These are phyloP conservation scores for Cygnus olor DNA, from an alignment of 2,797 vertebrate genomes.

Conservation along the genomic window DNA sequence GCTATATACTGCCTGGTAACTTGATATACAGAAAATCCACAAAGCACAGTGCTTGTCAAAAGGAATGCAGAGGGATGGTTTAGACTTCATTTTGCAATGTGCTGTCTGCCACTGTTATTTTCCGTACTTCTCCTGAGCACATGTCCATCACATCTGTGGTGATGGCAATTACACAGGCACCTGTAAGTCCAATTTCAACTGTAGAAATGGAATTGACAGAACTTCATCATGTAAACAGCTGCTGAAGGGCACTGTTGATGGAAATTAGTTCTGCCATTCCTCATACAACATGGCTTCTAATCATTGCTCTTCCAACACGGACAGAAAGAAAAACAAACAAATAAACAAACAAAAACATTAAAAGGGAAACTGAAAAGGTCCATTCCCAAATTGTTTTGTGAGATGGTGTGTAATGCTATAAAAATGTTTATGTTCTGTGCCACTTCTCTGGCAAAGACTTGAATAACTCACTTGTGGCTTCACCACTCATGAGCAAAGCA, in stretches of 20 bases:
- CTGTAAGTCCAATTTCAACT: background rate
- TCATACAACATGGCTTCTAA: background rate
- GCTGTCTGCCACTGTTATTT: background rate
- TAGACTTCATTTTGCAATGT: background rate
- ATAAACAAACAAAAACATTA: background rate
- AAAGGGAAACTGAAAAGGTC: background rate
- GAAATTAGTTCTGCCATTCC: background rate
- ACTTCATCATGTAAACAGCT: background rate
- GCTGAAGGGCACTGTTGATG: background rate
- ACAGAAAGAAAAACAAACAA: background rate
- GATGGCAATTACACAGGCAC: background rate
- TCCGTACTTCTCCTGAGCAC: background rate
- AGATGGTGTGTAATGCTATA: background rate
- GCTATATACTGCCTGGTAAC: background rate
- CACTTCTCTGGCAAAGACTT: slow-evolving; percentile 23
- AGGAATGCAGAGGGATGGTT: background rate
- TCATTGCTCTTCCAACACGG: background rate
- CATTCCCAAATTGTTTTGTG: background rate
- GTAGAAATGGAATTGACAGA: background rate
- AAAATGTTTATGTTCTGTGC: background rate
- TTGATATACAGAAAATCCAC: background rate
- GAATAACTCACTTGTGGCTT: slow-evolving; percentile 25
- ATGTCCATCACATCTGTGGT: background rate
- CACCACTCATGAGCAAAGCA: slow-evolving; percentile 16
- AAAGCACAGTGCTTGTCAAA: background rate